Base-by-base conservation (phyloP, 2,113 vertebrate genomes). In the Poecile atricapillus region DNA sequence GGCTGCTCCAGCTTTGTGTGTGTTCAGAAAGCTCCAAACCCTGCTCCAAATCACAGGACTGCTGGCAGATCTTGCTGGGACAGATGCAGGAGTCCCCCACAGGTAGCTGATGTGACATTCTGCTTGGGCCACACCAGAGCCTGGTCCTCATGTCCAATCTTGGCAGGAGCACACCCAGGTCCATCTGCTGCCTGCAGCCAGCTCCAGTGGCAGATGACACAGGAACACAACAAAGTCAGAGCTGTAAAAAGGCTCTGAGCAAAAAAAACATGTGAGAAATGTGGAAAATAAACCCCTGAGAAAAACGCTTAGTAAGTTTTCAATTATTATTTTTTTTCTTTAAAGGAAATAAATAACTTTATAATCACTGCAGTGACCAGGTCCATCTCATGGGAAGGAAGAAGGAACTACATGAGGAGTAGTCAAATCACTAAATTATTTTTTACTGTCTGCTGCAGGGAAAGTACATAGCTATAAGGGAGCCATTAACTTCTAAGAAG, bases 101-200 rank as follows among this genome's bases (percentile, higher is more conserved):
- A 70, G 87, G 65, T 78, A 96, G 91, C 90, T 97, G 96, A 89
- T 97, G 44, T 67, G 70, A 85, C 91, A 84, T 96, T 83, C 87
- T 95, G 94, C 52, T 1, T 52, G 53, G 16, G 78, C 83, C 94
- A 89, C 95, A 69, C 23, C 37, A 86, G 82, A 78, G 93, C 75
- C 50, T 65, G 53, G 78, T 82, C 94, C 92, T 58, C 79, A 24
- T 47, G 60, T 53, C 15, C 31, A 64, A 37, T 37, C 96, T 87
- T 94, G 93, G 95, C 96, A 94, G 93, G 77, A 83, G 80, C 64
- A 44, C 27, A 70, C 74, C 80, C 95, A 93, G 89, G 76, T 56
- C 97, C 97, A 96, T 98, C 97, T 98, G 97, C 83, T 93, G 33
- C 55, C 28, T 9, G 39, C 67, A 92, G 90, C 97, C 95, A 25